Evolutionary conservation across 2,113 vertebrate genomes (phyloP), one percentile per base, ranked within the genome.

Genomic region (Toxostoma redivivum): DNA sequence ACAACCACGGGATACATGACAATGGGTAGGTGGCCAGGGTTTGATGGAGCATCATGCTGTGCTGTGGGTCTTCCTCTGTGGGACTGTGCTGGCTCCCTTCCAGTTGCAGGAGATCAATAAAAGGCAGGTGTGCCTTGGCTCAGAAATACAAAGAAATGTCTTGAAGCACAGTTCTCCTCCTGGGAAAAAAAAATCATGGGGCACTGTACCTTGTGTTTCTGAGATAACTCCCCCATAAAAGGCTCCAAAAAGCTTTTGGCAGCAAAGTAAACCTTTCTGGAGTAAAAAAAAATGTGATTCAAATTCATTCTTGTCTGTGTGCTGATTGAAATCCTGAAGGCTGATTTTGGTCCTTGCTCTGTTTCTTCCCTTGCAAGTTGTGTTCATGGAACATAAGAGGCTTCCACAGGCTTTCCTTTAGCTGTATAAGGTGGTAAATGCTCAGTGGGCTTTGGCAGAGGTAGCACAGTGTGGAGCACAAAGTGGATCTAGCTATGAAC

Each of bases 21-120:
- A 81, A 62, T 56, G 95, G 96, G 83, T 62, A 85, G 95, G 94
- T 97, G 82, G 88, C 58, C 81, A 24, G 44, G 81, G 96, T 94
- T 97, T 96, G 94, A 88, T 74, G 96, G 88, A 67, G 81, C 86
- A 89, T 87, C 57, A 6, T 72, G 86, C 71, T 83, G 78, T 70
- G 50, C 50, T 17, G 56, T 62, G 67, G 92, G 65, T 69, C 80
- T 48, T 31, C 57, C 94, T 93, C 95, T 81, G 62, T 1, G 13
- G 81, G 82, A 89, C 44, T 12, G 15, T n/a, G 66, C 56, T 96
- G 92, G 88, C 92, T 86, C 53, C 83, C 77, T 92, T 92, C 92
- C 90, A 96, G 61, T 67, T 67, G 65, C 27, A 35, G 77, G 31
- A 73, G 76, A 90, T 94, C 93, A 6, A 94, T 97, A 88, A 64